Evolutionary conservation across 2,888 invertebrate genomes (phyloP), one percentile per base, ranked within the genome.

Genomic region (Timandra comae): DNA sequence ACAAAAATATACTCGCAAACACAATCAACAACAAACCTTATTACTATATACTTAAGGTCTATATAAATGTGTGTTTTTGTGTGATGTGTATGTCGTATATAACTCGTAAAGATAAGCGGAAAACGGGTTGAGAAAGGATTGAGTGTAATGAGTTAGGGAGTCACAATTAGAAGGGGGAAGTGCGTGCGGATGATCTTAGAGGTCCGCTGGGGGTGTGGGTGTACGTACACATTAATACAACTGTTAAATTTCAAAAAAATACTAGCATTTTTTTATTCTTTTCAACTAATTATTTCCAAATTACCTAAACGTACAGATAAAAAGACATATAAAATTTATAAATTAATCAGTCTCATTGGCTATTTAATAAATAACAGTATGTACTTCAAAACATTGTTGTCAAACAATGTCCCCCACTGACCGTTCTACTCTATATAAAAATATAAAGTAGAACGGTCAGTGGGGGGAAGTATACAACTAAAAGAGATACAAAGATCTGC

Each of bases 161-260:
- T 73, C 75, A 77, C 84, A 82, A 84, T 85, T 84, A 82, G 64
- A 75, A 59, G 73, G 81, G 82, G 81, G 80, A 82, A 79, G 79
- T 81, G 64, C 71, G 81, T 73, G 52, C 68, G 64, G 71, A 63
- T 68, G 80, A 84, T 85, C 85, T 85, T 84, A 63, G 75, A 73
- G 67, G 48, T 36, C 46, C 38, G 55, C 46, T 53, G 46, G 46
- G 39, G 32, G 46, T 2, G 24, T 12, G 56, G 60, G 49, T 52
- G 49, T 27, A 49, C 33, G 7, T 24, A 7, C 4, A 6, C 3
- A 12, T n/a, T n/a, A n/a, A n/a, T n/a, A n/a, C n/a, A n/a, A n/a
- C n/a, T n/a, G n/a, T n/a, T n/a, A n/a, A n/a, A n/a, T n/a, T n/a
- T n/a, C n/a, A n/a, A n/a, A n/a, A n/a, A n/a, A n/a, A n/a, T n/a